Base-by-base conservation (phyloP, 2,888 invertebrate species). In the Xanthia icteritia region DNA sequence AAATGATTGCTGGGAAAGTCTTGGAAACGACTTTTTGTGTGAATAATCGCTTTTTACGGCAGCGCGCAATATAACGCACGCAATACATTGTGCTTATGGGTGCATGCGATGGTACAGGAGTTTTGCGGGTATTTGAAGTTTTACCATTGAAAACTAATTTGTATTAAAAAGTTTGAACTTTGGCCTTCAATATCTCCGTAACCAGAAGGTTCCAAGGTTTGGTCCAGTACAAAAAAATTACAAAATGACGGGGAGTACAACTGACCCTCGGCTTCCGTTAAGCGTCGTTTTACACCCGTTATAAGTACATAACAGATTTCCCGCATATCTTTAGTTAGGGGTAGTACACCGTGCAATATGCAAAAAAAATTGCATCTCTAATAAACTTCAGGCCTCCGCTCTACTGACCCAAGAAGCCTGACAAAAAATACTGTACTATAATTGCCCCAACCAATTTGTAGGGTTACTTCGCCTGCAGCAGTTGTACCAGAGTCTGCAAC, bases 391-490 rank as follows among this genome's bases (percentile, higher is more conserved):
- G 20, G 5, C 48, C 54, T 17, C 60, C 36, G 20, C 54, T 67
- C 17, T 13, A 56, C 42, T 15, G 6, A 51, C 42, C 15, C 51
- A 67, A 42, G 20, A 66, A 66, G 1, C 15, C 39, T 31, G 8
- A 51, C 54, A 64, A 75, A 75, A 76, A 68, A 73, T 61, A 0
- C 56, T n/a, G 27, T 58, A 27, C 36, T 27, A 11, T 82, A 80
- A 82, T 79, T 88, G 77, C 65, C 81, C 84, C 76, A 11, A 88
- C 39, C 64, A 72, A 77, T 73, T 84, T 86, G 74, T 84, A 99
- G 99, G 99, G 88, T 96, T 99, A 76, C 97, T 99, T 85, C 97
- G 99, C 84, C 97, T 99, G 81, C 99, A 99, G 93, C 98, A 99
- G 94, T 98, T 99, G 90, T 99, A 99, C 95, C 98, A 99, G 94